Base-by-base conservation (phyloP, 2,888 invertebrate species). In the Drosophila quinaria region DNA sequence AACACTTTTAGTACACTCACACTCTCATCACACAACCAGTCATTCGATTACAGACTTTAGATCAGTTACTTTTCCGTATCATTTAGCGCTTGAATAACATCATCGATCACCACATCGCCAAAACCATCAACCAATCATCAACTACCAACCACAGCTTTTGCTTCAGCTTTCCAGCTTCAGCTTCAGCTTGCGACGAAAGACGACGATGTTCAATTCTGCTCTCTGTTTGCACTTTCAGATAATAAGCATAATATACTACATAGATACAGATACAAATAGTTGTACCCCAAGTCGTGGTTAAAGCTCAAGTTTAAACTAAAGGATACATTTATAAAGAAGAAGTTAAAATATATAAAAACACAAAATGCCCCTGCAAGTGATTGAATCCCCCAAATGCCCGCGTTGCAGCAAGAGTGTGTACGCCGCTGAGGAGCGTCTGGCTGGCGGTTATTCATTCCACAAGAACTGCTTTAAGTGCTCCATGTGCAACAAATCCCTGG, bases 391-490 rank as follows among this genome's bases (percentile, higher is more conserved):
- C 4, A 87, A 87, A 71, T 87, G 86, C 74, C 86, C 86, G 77
- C 72, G 79, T 22, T 87, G 86, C 77, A 64, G 90, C 81, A 87
- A 87, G 71, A 87, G 79, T 61, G 86, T 87, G 4, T 87, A 90
- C 42, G 86, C 86, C 46, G 86, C 86, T 5, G 86, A 87, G 73
- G 86, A 87, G 77, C 86, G 86, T 54, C 66, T 87, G 47, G 86
- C 86, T 25, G 86, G 86, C 61, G 86, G 86, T 19, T 87, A 87
- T 83, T 71, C 65, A 74, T 87, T 87, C 89, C 86, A 87, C 89
- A 87, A 87, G 87, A 74, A 88, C 59, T 87, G 86, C 89, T 87
- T 88, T 69, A 90, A 90, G 69, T 87, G 86, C 71, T 80, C 90
- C 31, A 83, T 87, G 90, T 87, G 86, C 81, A 87, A 87, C 79